phyloP scores from a whole-genome alignment of 2,113 vertebrate genomes.

The Alouatta palliata region DNA sequence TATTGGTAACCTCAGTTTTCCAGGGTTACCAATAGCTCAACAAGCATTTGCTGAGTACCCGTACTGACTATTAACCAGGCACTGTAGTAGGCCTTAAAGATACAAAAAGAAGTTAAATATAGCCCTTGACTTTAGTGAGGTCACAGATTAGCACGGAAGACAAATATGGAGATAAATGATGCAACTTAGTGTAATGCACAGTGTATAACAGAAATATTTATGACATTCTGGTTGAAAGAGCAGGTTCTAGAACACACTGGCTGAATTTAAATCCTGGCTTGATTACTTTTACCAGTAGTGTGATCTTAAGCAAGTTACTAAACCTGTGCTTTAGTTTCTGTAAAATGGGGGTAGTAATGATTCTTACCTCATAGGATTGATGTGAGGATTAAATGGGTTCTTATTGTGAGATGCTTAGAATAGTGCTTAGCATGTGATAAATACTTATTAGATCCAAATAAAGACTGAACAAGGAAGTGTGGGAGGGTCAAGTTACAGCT shows the following conservation, averaged over 20 bases:
- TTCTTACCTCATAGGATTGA: not conserved
- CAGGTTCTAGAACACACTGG: not conserved
- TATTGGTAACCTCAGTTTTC: not conserved
- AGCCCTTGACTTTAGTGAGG: not conserved
- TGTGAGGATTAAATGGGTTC: not conserved
- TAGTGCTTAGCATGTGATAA: not conserved
- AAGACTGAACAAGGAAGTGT: not conserved
- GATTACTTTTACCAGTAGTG: not conserved
- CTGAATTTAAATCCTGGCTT: not conserved
- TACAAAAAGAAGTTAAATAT: not conserved
- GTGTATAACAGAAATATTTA: not conserved
- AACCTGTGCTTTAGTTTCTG: not conserved
- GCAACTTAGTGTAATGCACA: not conserved
- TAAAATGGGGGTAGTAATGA: not conserved
- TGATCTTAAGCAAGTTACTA: not conserved
- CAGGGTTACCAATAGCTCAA: not conserved
- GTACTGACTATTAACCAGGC: not conserved
- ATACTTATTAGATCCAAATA: not conserved
- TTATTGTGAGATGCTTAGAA: not conserved
- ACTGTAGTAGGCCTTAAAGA: not conserved
- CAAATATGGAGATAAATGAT: not conserved
- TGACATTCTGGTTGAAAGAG: not conserved
- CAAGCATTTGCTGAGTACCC: not conserved
- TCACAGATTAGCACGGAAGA: not conserved
- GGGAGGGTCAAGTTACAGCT: not conserved